Percentiles rank a stretch among this genome's conserved stretches.
Conservation (phyloP, 2,797 vertebrate genomes). For the Synanceia verrucosa region DNA sequence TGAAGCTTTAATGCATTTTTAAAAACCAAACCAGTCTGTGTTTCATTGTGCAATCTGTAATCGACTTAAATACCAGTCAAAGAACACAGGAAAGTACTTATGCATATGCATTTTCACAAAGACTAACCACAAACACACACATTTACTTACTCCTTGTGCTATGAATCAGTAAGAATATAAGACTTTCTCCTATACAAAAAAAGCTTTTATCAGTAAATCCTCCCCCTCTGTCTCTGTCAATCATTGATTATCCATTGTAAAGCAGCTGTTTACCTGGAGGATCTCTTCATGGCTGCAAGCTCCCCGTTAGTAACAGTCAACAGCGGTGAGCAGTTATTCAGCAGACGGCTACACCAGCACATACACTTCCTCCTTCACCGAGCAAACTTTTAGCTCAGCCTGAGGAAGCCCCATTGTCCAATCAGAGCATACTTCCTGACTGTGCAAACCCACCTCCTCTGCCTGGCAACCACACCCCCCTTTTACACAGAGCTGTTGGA, state of each 20-base stretch:
- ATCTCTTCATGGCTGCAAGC: slow-evolving; percentile 77
- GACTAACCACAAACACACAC: not conserved
- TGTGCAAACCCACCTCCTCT: slow-evolving; percentile 42
- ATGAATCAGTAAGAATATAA: not conserved
- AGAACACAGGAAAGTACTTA: not conserved
- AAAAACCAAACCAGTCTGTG: not conserved
- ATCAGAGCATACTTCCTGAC: slow-evolving; percentile 69
- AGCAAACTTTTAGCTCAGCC: slow-evolving; percentile 72
- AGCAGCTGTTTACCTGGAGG: slow-evolving; percentile 76
- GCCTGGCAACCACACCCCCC: slow-evolving; percentile 45
- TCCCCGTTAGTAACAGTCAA: slow-evolving; percentile 54
- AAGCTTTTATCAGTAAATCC: not conserved
- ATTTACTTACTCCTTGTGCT: not conserved
- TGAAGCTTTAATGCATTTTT: not conserved
- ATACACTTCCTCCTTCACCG: slow-evolving; percentile 76
- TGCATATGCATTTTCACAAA: not conserved
- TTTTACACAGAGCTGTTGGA: slow-evolving; percentile 20
- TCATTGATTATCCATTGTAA: not conserved
- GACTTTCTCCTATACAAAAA: not conserved
- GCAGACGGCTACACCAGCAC: slow-evolving; percentile 44
- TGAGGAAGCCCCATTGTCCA: slow-evolving; percentile 56
- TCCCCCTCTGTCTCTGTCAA: not conserved
- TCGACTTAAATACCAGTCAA: slow-evolving; percentile 7
- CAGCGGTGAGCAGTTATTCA: slow-evolving; percentile 23
- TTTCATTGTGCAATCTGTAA: not conserved